phyloP scores from a whole-genome alignment of 2,113 vertebrate species.

The Hippopotamus amphibius region DNA sequence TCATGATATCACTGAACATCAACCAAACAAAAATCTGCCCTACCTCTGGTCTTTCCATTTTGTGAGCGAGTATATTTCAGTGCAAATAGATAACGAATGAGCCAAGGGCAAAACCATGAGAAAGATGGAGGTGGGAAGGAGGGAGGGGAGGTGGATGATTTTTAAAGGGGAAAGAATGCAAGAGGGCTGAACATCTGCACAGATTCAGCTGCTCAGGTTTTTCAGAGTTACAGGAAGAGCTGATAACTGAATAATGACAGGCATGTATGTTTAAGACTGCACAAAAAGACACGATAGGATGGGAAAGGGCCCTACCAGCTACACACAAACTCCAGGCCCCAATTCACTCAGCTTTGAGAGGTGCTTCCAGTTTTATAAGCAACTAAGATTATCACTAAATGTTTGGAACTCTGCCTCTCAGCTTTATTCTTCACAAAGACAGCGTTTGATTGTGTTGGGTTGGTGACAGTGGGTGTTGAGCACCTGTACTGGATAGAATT shows the following conservation, averaged over 20 bases:
- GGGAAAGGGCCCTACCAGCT: neutral
- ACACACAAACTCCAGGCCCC: neutral
- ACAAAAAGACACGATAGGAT: neutral
- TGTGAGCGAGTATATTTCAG: neutral
- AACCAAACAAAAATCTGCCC: neutral
- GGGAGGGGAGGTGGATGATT: too few species aligned
- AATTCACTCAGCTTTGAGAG: neutral
- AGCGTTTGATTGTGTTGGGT: neutral
- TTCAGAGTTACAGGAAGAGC: neutral
- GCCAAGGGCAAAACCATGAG: constrained; percentile 5
- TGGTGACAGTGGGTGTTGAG: neutral
- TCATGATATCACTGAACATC: neutral
- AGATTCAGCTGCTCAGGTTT: neutral
- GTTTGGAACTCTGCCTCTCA: neutral
- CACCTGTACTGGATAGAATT: neutral
- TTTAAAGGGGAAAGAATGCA: neutral
- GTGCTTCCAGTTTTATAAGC: neutral
- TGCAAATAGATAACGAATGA: neutral
- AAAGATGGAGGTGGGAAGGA: neutral
- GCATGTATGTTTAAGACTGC: neutral
- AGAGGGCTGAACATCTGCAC: neutral
- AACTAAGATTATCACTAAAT: neutral
- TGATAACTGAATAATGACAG: neutral
- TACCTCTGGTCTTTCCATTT: neutral
- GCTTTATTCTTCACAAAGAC: neutral